Evolutionary conservation across 2,113 vertebrate genomes (phyloP), one percentile per base, ranked within the genome.

Genomic region (Arizona elegans): DNA sequence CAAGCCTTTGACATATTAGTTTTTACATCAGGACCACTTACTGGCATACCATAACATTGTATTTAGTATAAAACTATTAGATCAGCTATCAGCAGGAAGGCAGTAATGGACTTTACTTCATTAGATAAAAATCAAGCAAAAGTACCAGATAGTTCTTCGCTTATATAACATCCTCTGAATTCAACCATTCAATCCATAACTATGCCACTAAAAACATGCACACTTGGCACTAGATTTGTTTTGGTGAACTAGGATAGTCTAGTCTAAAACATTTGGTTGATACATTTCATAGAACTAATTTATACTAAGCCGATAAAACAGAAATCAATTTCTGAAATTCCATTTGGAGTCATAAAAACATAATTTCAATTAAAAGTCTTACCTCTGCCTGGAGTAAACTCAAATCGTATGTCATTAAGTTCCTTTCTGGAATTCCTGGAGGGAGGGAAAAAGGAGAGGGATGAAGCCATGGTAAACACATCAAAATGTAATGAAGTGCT

Each of bases 391-490:
- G 98, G 99, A 96, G 99, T 99, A 98, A 99, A 99, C 96, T 99
- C 99, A 98, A 99, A 99, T 92, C 99, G 98, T 98, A 99, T 99
- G 97, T 99, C 99, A 97, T 99, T 99, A 97, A 99, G 98, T 96
- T 99, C 99, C 95, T 99, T 99, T 97, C 97, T 99, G 95, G 98
- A 99, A 97, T 99, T 99, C 98, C 99, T 99, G 97, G 96, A 97
- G 55, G 58, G 95, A 96, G 56, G 90, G 96, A 93, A 62, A 94
- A 96, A 95, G 56, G 92, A 55, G 86, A 96, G 95, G 88, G 94
- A 93, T n/a, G 56, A 95, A 95, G 56, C 93, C 96, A 93, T 93
- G 43, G 94, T 87, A 96, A 13, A 96, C 85, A 96, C 91, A 96
- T 96, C 97, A 96, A 95, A 95, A 94, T 95, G 92, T 93, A 95